Evolutionary conservation across 2,113 vertebrate genomes (phyloP).

Genomic region (Meleagris gallopavo): DNA sequence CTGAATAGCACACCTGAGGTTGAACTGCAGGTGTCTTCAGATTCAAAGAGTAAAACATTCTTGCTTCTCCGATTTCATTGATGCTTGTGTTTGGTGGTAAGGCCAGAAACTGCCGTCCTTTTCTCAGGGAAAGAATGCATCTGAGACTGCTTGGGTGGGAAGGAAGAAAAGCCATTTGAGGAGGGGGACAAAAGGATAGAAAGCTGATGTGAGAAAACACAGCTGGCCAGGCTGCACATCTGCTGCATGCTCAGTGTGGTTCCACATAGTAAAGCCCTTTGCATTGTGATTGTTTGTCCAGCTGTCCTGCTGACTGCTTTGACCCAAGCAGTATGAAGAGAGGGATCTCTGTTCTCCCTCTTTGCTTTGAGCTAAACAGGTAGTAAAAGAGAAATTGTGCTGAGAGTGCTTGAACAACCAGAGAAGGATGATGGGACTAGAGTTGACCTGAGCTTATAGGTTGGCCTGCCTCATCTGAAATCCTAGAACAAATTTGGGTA

Average conservation of each 20-base stretch:
- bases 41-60: not conserved
- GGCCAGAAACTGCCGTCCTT: not conserved
- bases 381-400: not conserved
- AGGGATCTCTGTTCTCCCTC: not conserved
- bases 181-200: not conserved
- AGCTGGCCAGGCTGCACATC: not conserved
- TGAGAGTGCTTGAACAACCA: not conserved
- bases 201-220: not conserved
- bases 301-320: not conserved
- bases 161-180: not conserved
- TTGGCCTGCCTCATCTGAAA: not conserved
- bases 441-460: not conserved
- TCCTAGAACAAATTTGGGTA: not conserved
- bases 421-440: not conserved
- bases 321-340: not conserved
- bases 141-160: not conserved
- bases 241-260: not conserved
- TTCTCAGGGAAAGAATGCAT: not conserved
- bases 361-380: not conserved
- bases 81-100: not conserved
- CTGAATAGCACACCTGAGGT: slow-evolving; percentile 1
- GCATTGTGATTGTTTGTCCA: not conserved
- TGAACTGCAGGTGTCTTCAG: slow-evolving; percentile 19
- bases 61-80: slow-evolving; percentile 25
- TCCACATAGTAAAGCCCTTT: fast-evolving